Conservation (phyloP, 35 echinoderm and acorn worm species). For the Nesometra sesokonis region DNA sequence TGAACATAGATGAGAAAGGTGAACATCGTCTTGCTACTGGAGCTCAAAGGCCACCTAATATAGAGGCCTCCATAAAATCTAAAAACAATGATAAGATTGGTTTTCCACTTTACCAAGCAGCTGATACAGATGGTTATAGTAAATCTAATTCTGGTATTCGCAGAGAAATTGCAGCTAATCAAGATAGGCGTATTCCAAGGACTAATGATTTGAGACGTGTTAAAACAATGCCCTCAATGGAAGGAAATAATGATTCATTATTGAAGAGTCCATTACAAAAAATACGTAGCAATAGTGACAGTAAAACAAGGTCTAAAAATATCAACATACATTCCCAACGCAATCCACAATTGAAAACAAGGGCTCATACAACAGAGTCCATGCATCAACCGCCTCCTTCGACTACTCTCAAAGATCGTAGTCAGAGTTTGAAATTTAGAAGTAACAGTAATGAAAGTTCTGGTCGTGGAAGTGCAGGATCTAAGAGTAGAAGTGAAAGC, state of each 20-base stretch:
- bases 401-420: slow-evolving; percentile 27
- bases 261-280: slow-evolving; percentile 43
- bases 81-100: slow-evolving; percentile 1
- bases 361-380: slow-evolving; percentile 16
- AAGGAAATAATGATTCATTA: slow-evolving; percentile 21
- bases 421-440: slow-evolving; percentile 58
- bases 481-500: slow-evolving; percentile 96
- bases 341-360: neutral
- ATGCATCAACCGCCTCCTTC: slow-evolving; percentile 9
- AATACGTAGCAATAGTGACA: slow-evolving; percentile 82
- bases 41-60: neutral
- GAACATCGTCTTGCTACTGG: slow-evolving; percentile 8
- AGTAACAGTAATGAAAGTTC: slow-evolving; percentile 88
- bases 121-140: neutral
- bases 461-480: slow-evolving; percentile 70
- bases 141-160: neutral
- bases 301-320: slow-evolving; percentile 41
- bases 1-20: slow-evolving; percentile 15
- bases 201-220: slow-evolving; percentile 38
- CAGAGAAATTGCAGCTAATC: neutral
- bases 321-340: neutral
- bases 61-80: neutral
- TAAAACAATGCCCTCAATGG: slow-evolving; percentile 80
- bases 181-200: slow-evolving; percentile 4
- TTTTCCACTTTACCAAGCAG: neutral